Percentiles rank a stretch among this genome's conserved stretches.
Conservation (phyloP, 2,888 invertebrate species). For the Ferrisia virgata region DNA sequence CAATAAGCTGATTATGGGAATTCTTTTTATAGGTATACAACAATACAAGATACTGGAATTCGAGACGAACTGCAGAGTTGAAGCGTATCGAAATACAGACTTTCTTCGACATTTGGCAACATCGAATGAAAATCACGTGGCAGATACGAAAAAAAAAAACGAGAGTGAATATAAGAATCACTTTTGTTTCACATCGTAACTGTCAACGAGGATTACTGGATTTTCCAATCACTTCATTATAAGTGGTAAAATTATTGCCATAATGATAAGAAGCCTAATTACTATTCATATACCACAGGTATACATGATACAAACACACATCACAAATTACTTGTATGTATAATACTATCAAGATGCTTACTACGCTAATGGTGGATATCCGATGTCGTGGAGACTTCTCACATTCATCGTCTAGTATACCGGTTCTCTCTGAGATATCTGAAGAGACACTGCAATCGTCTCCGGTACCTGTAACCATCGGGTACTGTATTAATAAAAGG, state of each 20-base stretch:
- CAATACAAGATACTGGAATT: neutral
- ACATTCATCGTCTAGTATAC: constrained; percentile 36
- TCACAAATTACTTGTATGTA: neutral
- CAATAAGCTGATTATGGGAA: neutral
- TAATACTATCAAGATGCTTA: neutral
- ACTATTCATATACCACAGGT: too few species aligned
- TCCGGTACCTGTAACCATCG: constrained; percentile 20
- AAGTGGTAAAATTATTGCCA: neutral
- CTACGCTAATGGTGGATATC: constrained; percentile 33
- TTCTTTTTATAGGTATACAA: neutral
- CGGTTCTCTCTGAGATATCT: constrained; percentile 37
- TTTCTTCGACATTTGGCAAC: constrained; percentile 15
- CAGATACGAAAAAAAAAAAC: neutral
- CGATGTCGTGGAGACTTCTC: constrained; percentile 33
- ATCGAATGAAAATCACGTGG: neutral
- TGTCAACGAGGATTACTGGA: neutral
- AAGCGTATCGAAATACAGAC: neutral
- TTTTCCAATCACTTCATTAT: neutral
- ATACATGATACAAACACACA: too few species aligned
- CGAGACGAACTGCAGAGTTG: neutral
- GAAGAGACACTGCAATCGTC: constrained; percentile 42
- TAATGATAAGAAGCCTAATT: neutral
- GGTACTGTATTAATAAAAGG: neutral
- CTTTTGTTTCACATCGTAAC: neutral
- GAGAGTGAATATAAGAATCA: constrained; percentile 18